phyloP scores from a whole-genome alignment of 2,888 invertebrate species.

The Polydesmus complanatus region DNA sequence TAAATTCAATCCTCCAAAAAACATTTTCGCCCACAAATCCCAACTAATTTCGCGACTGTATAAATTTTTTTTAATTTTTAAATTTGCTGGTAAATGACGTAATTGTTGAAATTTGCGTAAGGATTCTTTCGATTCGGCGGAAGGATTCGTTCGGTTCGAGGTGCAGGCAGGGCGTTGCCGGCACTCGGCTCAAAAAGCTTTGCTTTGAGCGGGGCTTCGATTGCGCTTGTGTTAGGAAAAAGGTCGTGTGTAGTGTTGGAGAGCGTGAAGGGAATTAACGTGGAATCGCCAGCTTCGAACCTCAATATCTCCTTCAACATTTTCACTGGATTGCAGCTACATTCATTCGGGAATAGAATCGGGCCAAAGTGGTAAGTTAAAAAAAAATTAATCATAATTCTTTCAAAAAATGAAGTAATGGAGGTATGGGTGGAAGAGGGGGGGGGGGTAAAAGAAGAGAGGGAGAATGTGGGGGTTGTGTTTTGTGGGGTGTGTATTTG shows the following conservation, averaged over 20 bases:
- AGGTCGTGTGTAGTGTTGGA: neutral
- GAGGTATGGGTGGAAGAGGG: neutral
- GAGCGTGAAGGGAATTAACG: neutral
- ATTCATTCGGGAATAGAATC: neutral
- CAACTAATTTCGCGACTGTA: no score
- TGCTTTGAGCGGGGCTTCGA: no score
- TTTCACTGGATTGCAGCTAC: neutral
- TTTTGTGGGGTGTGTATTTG: neutral
- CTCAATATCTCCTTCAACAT: neutral
- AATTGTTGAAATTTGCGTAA: no score
- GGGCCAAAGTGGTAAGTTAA: neutral
- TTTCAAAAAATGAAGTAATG: neutral
- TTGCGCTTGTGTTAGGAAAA: neutral
- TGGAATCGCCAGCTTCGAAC: neutral
- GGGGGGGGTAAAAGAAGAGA: neutral
- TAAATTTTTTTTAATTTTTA: no score
- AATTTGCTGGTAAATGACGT: no score
- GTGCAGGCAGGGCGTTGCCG: neutral
- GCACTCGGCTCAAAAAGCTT: neutral
- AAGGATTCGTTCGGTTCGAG: neutral
- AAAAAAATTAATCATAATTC: neutral
- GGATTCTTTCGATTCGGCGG: neutral
- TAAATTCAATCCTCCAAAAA: no score
- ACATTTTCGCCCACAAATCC: no score
- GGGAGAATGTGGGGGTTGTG: neutral